These are phyloP conservation scores for Poeciliopsis prolifica DNA, from an alignment of 2,113 vertebrate species.

Conservation along the genomic window DNA sequence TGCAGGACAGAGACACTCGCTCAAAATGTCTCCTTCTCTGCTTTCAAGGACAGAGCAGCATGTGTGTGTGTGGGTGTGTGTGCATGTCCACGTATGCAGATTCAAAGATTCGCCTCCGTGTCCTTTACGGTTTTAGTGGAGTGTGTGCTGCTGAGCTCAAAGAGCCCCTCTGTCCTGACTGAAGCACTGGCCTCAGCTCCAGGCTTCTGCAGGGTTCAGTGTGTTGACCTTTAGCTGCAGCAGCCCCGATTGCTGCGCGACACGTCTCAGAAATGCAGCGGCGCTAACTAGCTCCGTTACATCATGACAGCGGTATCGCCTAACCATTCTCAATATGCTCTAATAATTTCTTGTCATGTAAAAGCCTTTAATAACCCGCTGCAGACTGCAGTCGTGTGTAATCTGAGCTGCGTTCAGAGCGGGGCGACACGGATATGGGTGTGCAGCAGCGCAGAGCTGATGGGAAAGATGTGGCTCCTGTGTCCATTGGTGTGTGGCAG, in stretches of 20 bases:
- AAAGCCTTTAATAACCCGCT: conserved; percentile 43
- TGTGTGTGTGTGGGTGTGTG: background rate
- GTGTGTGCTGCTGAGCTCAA: background rate
- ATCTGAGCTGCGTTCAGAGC: conserved; percentile 58
- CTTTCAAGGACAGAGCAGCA: conserved; percentile 27
- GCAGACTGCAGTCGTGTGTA: conserved; percentile 58
- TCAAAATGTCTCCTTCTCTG: conserved; percentile 14
- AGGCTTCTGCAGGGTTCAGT: conserved; percentile 8
- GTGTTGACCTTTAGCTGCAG: conserved; percentile 29
- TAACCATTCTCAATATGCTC: conserved; percentile 7
- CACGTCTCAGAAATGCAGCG: conserved; percentile 21
- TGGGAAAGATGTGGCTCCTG: conserved; percentile 39
- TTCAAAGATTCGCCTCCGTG: background rate
- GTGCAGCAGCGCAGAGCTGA: conserved; percentile 31
- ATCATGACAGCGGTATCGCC: conserved; percentile 39
- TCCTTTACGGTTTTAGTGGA: conserved; percentile 10
- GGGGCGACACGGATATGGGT: conserved; percentile 45
- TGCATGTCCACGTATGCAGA: background rate
- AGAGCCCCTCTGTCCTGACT: conserved; percentile 21
- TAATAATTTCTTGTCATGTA: conserved; percentile 37
- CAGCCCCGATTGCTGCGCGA: conserved; percentile 8
- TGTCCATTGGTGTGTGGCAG: conserved; percentile 16
- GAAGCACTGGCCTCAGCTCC: conserved; percentile 2
- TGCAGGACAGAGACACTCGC: background rate
- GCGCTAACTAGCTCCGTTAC: conserved; percentile 31